A percentile compares a stretch with the other conserved stretches of the same genome.
These are phyloP conservation scores for Tachypleus tridentatus DNA, from an alignment of 1,140 invertebrate species.

Conservation along the genomic window DNA sequence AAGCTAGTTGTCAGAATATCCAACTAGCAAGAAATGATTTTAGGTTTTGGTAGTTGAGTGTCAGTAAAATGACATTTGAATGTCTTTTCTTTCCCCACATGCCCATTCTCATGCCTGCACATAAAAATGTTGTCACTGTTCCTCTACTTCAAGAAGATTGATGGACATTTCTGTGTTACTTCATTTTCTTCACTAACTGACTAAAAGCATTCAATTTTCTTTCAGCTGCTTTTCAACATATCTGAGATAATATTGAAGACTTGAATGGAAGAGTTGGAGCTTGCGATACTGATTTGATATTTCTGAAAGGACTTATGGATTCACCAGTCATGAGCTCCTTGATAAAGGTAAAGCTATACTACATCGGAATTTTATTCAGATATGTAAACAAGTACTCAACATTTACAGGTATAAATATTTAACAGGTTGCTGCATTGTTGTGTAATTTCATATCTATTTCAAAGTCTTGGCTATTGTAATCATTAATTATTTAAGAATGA, in stretches of 20 bases:
- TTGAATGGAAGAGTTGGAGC: slow-evolving; percentile 41
- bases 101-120: background rate
- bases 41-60: background rate
- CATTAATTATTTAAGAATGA: no score
- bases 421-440: no score
- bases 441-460: no score
- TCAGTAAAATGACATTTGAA: background rate
- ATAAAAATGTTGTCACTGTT: background rate
- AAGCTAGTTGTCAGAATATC: no score
- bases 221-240: slow-evolving; percentile 51
- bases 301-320: slow-evolving; percentile 52
- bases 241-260: slow-evolving; percentile 45
- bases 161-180: background rate
- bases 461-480: no score
- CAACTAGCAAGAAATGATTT: background rate
- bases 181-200: background rate
- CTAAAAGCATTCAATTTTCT: slow-evolving; percentile 17
- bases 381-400: background rate
- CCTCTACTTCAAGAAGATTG: background rate
- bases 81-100: no score
- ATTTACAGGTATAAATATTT: no score
- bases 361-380: background rate
- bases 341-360: slow-evolving; percentile 40
- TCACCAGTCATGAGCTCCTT: slow-evolving; percentile 47
- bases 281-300: slow-evolving; percentile 52